Evolutionary conservation across 2,113 vertebrate species (phyloP), one percentile per base, ranked within the genome.

Genomic region (Symphodus melops): DNA sequence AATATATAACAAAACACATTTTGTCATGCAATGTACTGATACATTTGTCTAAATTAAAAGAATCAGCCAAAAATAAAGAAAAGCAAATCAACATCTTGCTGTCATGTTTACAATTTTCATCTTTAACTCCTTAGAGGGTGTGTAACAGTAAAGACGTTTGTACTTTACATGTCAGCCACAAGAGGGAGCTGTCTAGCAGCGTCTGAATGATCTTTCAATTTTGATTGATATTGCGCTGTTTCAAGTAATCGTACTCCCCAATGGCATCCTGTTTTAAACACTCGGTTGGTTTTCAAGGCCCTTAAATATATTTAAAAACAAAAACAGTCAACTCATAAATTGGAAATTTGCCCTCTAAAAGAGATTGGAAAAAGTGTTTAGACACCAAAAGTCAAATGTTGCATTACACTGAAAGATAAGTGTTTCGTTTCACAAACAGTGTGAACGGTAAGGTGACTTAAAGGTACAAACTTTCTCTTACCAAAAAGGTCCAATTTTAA

Each of bases 111-210:
- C 39, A 41, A 41, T 2, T 48, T 9, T 23, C n/a, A 5, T 17
- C 28, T 16, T 23, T 9, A 9, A 51, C 3, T n/a, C 17, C 19
- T 51, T 5, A 48, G 8, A n/a, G 19, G n/a, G 7, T n/a, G 13
- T 5, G n/a, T 2, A 33, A 59, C 1, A 53, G 41, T 39, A 36
- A 49, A 3, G 25, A 49, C 28, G 33, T 25, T 20, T 16, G 14
- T 49, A 13, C 0, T 39, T 78, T 70, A 42, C 39, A 42, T 36
- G 2, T 72, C 23, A 21, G 39, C 88, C 91, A 88, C 88, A 68
- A 86, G 91, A 83, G 77, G 89, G 85, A 0, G 85, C 62, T 68
- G 42, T 85, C 11, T 25, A n/a, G 39, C 58, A 51, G 19, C 23
- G n/a, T 11, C n/a, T 4, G 9, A 8, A 1, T 39, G 53, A 20